Evolutionary conservation across 2,797 vertebrate genomes (phyloP), one percentile per base, ranked within the genome.

Genomic region (Miichthys miiuy): DNA sequence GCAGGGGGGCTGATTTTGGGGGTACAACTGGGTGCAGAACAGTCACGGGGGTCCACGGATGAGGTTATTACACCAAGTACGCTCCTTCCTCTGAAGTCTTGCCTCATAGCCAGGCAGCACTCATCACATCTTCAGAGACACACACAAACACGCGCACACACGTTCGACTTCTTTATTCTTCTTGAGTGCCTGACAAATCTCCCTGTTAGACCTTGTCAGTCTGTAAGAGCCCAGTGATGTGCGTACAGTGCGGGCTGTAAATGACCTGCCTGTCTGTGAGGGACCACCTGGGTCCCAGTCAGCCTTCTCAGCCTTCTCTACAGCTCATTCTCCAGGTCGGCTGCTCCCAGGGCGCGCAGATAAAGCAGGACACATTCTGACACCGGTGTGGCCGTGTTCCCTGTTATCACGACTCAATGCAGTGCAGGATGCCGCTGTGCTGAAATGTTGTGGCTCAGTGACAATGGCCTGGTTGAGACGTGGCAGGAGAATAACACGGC

Each of bases 261-360:
- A 94, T 92, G 91, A 93, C 93, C 92, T 67, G 90, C 91, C 92
- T 88, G 90, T 92, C 90, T 91, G 89, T 42, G 12, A 50, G 17
- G 89, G 92, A 94, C 94, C 92, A 93, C 93, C 94, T 92, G 92
- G 85, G 89, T 88, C 87, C 90, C 79, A 77, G 77, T 89, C 89
- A 84, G 85, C 85, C 68, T 38, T 54, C 84, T 89, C 89, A 84
- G 85, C 85, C 68, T 38, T 54, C 84, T 85, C 86, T 75, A 54
- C 72, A 81, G 86, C 88, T 94, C 82, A 88, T 87, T 90, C 89
- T 85, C 62, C 81, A 58, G 85, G 72, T 86, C 75, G 77, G 82
- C 82, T 89, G 86, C 80, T 90, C 89, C 81, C 83, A 73, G 82
- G 82, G 82, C 25, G 46, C 34, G 4, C 75, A 75, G 88, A 92